These are phyloP conservation scores for Andrena trimmerana DNA, from an alignment of 2,888 invertebrate genomes.

Conservation along the genomic window DNA sequence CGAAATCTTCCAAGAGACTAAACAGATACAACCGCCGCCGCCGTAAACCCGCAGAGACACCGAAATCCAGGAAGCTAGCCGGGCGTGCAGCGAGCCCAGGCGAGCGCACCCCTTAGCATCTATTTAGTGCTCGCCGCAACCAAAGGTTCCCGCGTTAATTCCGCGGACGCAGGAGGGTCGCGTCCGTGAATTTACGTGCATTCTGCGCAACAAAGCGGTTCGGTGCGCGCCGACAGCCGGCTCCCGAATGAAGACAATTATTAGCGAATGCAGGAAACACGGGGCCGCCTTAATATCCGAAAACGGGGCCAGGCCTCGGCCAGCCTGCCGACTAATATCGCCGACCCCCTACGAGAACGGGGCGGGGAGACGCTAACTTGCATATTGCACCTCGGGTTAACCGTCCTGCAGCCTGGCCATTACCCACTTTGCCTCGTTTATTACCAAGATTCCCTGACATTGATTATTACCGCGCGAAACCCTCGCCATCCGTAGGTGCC, in stretches of 20 bases:
- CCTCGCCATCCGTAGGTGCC: conserved; percentile 28
- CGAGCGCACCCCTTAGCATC: not conserved
- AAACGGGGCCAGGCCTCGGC: conserved; percentile 43
- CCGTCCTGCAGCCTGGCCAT: conserved; percentile 58
- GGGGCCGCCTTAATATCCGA: conserved; percentile 47
- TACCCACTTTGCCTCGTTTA: conserved; percentile 72
- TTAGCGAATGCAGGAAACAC: conserved; percentile 50
- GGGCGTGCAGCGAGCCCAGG: not conserved
- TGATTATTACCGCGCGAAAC: conserved; percentile 66
- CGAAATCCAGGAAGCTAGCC: not conserved
- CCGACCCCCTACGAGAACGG: conserved; percentile 25
- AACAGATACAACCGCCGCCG: too few species aligned
- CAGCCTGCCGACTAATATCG: conserved; percentile 53
- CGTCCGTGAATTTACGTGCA: conserved; percentile 45
- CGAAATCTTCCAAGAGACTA: not conserved
- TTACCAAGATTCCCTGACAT: conserved; percentile 49
- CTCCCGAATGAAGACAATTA: conserved; percentile 62
- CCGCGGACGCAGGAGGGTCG: conserved; percentile 14
- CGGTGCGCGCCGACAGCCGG: conserved; percentile 27
- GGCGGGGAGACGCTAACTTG: conserved; percentile 64
- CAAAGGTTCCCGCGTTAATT: conserved; percentile 46
- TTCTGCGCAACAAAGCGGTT: conserved; percentile 38
- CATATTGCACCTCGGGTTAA: conserved; percentile 66
- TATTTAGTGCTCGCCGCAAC: not conserved
- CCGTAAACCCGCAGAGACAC: too few species aligned